Evolutionary conservation across 1,140 invertebrate species (phyloP).

Genomic region (Eubasilissa regina): DNA sequence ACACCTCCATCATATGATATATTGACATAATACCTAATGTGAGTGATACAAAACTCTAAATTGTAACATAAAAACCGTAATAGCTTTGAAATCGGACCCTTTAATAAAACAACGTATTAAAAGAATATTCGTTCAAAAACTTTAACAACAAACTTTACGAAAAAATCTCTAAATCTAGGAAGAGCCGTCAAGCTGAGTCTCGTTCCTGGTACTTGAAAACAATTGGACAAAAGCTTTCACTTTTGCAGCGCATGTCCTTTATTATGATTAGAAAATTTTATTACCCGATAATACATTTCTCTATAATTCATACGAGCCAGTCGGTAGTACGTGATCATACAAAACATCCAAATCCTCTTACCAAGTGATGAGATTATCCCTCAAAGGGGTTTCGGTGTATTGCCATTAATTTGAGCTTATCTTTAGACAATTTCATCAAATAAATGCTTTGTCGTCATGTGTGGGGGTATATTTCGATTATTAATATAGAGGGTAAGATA

Average conservation of each 20-base stretch:
- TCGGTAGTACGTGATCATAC: constrained; percentile 13
- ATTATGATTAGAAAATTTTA: constrained; percentile 21
- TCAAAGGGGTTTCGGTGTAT: constrained; percentile 22
- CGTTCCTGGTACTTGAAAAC: not conserved
- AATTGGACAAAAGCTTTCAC: too few relatives aligned
- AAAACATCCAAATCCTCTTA: constrained; percentile 42
- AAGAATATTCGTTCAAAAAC: too few relatives aligned
- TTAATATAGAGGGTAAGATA: constrained; percentile 34
- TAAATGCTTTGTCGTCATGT: constrained; percentile 41
- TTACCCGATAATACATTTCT: constrained; percentile 22
- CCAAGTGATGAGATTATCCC: constrained; percentile 51
- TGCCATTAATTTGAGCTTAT: constrained; percentile 50
- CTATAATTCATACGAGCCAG: constrained; percentile 12
- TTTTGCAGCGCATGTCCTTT: too few relatives aligned
- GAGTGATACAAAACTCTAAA: too few relatives aligned
- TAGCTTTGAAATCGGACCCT: too few relatives aligned
- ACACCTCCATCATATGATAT: too few relatives aligned
- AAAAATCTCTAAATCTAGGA: too few relatives aligned
- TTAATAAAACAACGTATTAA: too few relatives aligned
- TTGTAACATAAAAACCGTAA: too few relatives aligned
- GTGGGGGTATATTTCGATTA: constrained; percentile 14
- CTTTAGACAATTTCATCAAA: constrained; percentile 50
- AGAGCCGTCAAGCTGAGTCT: not conserved
- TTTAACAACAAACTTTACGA: too few relatives aligned
- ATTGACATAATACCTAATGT: too few relatives aligned